A percentile compares a stretch with the other conserved stretches of the same genome.
These are phyloP conservation scores for Percopsis omiscomaycus DNA, from an alignment of 2,797 vertebrate species.

Conservation along the genomic window DNA sequence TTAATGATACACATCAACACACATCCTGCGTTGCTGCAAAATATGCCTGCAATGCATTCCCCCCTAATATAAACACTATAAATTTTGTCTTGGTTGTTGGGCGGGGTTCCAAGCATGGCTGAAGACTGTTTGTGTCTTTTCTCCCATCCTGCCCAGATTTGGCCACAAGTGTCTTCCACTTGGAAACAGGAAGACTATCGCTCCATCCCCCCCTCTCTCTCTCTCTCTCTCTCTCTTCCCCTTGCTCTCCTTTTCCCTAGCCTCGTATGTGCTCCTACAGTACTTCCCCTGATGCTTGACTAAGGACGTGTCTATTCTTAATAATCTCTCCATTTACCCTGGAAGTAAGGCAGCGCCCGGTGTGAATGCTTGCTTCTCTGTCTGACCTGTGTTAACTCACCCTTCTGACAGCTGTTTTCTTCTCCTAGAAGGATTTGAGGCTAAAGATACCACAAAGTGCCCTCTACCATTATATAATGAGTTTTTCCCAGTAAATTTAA, in stretches of 20 bases:
- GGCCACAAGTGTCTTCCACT: constrained; percentile 64
- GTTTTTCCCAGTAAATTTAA: neutral
- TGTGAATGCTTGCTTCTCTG: neutral
- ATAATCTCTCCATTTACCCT: constrained; percentile 43
- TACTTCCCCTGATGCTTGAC: constrained; percentile 46
- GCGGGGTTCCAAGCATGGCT: constrained; percentile 53
- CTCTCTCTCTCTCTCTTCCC: constrained; percentile 15
- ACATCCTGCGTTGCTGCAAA: constrained; percentile 63
- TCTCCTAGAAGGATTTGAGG: constrained; percentile 40
- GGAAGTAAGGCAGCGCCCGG: constrained; percentile 25
- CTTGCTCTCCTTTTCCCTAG: constrained; percentile 17
- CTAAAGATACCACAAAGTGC: constrained; percentile 23
- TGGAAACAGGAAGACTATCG: constrained; percentile 54
- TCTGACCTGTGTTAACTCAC: constrained; percentile 15
- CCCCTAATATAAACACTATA: constrained; percentile 72
- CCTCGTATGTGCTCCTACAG: constrained; percentile 22
- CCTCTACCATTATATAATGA: constrained; percentile 58
- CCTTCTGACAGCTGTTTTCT: constrained; percentile 32
- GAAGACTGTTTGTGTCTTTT: constrained; percentile 54
- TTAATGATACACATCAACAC: constrained; percentile 63
- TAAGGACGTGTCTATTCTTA: constrained; percentile 48
- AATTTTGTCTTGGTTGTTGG: constrained; percentile 57
- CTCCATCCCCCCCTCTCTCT: constrained; percentile 7
- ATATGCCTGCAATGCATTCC: constrained; percentile 56
- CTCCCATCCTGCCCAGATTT: constrained; percentile 75